Base-by-base conservation (phyloP, 2,888 invertebrate genomes). In the Andricus quercusramuli region DNA sequence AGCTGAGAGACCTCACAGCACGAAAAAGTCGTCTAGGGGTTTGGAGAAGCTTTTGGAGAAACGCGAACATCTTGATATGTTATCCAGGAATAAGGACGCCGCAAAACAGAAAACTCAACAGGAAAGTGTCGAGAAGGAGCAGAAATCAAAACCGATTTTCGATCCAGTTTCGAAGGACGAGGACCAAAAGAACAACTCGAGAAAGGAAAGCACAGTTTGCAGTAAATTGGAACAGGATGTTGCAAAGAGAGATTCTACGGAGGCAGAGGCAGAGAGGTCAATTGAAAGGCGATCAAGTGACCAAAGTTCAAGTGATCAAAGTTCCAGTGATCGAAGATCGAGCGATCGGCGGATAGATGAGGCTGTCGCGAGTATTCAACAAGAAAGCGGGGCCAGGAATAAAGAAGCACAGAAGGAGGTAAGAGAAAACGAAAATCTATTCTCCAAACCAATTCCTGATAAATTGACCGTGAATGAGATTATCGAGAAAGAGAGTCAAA, bases 21-120 rank as follows among this genome's bases (percentile, higher is more conserved):
- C 93, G 91, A 95, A 94, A 93, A 95, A 95, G 91, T 93, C 94
- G 80, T 93, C 94, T 90, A 95, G 94, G 37, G 93, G 94, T 3
- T 88, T 95, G 76, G 95, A 95, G 85, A 94, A 94, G 85, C 89
- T 95, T 67, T 93, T 95, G 67, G 94, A 93, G 83, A 94, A 93
- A 86, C 93, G 93, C 76, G 94, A 94, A 87, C 93, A 93, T 82
- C 91, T 93, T 66, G 92, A 91, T 82, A 93, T 90, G 82, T 82
- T 92, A 32, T 86, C 91, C 78, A 92, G 90, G 78, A 89, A 87
- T 0, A 91, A 90, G 62, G 88, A 84, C 37, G 80, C 86, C 8
- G 89, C 90, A 62, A 77, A 8, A 84, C 84, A 74, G 1, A 80
- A 11, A 86, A 86, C 32, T 83, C 83, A 77, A 85, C 83, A 29